Percentiles rank a stretch among this genome's conserved stretches.
Evolutionary conservation across 2,888 invertebrate species (phyloP).

Genomic region (Pegoplata infirma): DNA sequence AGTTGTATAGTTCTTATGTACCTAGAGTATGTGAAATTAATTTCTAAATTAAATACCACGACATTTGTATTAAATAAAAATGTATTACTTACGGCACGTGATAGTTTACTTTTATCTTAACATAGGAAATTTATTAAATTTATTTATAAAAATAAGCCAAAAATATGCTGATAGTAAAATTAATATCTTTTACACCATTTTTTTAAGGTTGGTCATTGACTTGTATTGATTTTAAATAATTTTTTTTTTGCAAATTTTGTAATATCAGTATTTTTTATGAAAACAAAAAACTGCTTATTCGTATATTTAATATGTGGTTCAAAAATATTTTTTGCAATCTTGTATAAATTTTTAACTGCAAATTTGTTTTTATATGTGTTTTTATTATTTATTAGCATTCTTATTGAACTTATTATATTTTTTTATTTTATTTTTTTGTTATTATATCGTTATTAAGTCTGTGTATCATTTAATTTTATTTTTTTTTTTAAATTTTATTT

Average conservation of each 20-base stretch:
- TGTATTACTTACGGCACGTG: conserved; percentile 27
- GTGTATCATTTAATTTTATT: too few relatives aligned
- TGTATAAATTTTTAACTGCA: neutral
- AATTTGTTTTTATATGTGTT: neutral
- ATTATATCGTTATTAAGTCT: too few relatives aligned
- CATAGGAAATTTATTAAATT: conserved; percentile 27
- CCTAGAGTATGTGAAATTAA: neutral
- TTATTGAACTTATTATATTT: too few relatives aligned
- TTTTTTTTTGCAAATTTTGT: conserved; percentile 32
- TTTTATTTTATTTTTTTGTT: too few relatives aligned
- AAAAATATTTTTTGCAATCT: neutral
- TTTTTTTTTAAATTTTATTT: too few relatives aligned
- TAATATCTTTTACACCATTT: conserved; percentile 9
- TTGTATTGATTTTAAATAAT: conserved; percentile 13
- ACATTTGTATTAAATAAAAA: neutral
- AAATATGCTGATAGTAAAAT: conserved; percentile 48
- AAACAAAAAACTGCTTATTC: conserved; percentile 4
- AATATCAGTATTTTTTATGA: conserved; percentile 6
- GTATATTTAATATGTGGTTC: neutral
- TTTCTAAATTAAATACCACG: neutral
- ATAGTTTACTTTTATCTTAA: conserved; percentile 30
- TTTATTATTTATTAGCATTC: too few relatives aligned
- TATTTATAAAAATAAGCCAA: conserved; percentile 3
- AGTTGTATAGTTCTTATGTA: neutral
- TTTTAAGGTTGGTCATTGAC: conserved; percentile 51